Evolutionary conservation across 2,113 vertebrate species (phyloP).

Genomic region (Hoplias malabaricus): DNA sequence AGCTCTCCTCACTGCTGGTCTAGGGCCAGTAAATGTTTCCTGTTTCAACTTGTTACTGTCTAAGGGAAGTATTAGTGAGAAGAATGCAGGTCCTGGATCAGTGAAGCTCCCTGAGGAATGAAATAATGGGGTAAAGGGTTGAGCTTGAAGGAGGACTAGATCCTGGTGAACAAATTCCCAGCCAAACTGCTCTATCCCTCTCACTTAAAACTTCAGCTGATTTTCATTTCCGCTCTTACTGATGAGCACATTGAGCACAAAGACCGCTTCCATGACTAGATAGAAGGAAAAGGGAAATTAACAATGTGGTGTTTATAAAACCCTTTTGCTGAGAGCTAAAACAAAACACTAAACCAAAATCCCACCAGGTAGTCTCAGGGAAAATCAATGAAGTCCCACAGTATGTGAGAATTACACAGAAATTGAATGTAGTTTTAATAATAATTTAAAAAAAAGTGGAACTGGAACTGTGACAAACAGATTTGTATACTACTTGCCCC

Average conservation of each 20-base stretch:
- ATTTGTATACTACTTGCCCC: no score
- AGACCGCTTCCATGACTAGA: not conserved
- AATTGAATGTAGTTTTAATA: no score
- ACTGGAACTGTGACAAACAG: no score
- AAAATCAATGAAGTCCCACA: not conserved
- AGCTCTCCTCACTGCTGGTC: conserved; percentile 21
- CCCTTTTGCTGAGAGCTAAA: not conserved
- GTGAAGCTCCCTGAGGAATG: conserved; percentile 5
- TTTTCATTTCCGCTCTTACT: conserved; percentile 29
- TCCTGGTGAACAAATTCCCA: conserved; percentile 14
- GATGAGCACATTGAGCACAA: conserved; percentile 11
- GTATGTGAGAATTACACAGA: not conserved
- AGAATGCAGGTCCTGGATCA: conserved; percentile 31
- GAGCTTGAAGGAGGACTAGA: conserved; percentile 27
- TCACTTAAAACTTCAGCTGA: conserved; percentile 27
- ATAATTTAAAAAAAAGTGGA: no score
- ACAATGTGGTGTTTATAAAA: not conserved
- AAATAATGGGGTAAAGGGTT: conserved; percentile 1
- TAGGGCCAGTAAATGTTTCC: conserved; percentile 33
- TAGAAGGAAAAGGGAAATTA: not conserved
- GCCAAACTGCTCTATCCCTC: conserved; percentile 21
- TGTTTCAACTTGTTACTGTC: conserved; percentile 17
- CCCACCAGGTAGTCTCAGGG: not conserved
- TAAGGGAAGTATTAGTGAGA: conserved; percentile 17
- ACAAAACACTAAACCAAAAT: not conserved